Evolutionary conservation across 2,888 invertebrate genomes (phyloP).

Genomic region (Drosophila falleni): DNA sequence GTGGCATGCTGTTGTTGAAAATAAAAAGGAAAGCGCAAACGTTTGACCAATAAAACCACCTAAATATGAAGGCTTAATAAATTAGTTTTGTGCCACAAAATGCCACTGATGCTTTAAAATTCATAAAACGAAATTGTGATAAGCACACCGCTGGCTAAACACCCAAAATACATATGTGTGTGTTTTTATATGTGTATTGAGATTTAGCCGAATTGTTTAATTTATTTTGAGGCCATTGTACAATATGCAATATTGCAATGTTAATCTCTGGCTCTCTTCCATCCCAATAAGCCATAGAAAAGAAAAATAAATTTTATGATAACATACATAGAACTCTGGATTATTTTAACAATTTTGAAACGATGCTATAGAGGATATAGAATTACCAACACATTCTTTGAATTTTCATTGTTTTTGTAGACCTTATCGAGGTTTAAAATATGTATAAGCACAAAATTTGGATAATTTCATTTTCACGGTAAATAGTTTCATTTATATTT

Average conservation of each 20-base stretch:
- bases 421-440: not conserved
- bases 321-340: not conserved
- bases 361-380: not conserved
- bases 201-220: conserved; percentile 11
- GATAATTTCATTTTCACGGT: conserved; percentile 2
- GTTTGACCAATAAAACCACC: conserved; percentile 42
- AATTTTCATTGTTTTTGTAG: conserved; percentile 1
- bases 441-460: not conserved
- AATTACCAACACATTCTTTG: not conserved
- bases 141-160: conserved; percentile 9
- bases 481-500: conserved; percentile 7
- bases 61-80: conserved; percentile 57
- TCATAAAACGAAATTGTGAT: conserved; percentile 37
- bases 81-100: conserved; percentile 58
- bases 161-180: not conserved
- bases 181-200: not conserved
- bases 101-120: conserved; percentile 38
- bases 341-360: not conserved
- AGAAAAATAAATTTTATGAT: not conserved
- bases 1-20: conserved; percentile 21
- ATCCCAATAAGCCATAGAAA: not conserved
- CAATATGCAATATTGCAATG: conserved; percentile 6
- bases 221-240: conserved; percentile 13
- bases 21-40: conserved; percentile 14
- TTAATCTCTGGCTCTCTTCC: not conserved